Evolutionary conservation across 1,140 invertebrate species (phyloP), one percentile per base, ranked within the genome.

Genomic region (Batillaria attramentaria): DNA sequence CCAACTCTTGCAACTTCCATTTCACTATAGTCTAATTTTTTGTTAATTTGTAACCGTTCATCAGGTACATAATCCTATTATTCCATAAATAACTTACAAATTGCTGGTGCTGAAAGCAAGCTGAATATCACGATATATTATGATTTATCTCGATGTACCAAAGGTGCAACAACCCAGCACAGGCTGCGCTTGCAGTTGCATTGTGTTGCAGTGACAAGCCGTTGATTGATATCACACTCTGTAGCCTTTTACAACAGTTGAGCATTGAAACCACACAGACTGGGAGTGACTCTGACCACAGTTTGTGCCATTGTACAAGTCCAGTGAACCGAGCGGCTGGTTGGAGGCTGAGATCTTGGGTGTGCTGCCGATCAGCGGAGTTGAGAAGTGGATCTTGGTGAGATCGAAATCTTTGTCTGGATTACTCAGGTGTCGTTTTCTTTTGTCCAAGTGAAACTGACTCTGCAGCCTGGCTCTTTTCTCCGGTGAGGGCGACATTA

Each of bases 231-330:
- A 13, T 54, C 18, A 73, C 4, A 57, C 28, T 8, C 72, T 28
- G 33, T 73, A 73, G 8, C 72, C 72, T 24, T 73, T 73, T 39
- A 73, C 60, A 2, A 57, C 37, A 37, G 72, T 57, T 31, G 72
- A 31, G 39, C 33, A 73, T 24, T 73, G 72, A 28, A 73, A 73
- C 72, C 72, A 73, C 13, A 73, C 60, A 46, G n/a, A 60, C 70
- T 62, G 57, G 57, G n/a, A n/a, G n/a, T n/a, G n/a, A n/a, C n/a
- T n/a, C n/a, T n/a, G n/a, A n/a, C n/a, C n/a, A n/a, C n/a, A n/a
- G n/a, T 3, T 62, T 62, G 57, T 62, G 33, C 33, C 10, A 28
- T 8, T 62, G 57, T 62, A 62, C 10, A 10, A 62, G 10, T 62
- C n/a, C 57, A 3, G 3, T 62, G 57, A 33, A 18, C 0, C n/a